These are phyloP conservation scores for Delphinus delphis DNA, from an alignment of 2,113 vertebrate species.

Conservation along the genomic window DNA sequence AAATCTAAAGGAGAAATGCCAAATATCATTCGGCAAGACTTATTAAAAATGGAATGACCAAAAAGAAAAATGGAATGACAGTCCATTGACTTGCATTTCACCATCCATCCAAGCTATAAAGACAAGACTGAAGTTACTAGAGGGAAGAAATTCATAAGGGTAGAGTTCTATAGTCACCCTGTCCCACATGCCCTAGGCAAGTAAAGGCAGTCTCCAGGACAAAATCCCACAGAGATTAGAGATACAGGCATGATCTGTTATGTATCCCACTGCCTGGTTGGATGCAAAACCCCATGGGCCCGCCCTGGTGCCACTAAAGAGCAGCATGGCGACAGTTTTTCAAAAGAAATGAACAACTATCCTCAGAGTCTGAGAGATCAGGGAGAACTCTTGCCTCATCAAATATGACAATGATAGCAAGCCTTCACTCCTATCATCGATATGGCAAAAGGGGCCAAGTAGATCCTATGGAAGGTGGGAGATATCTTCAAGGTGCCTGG, in stretches of 20 bases:
- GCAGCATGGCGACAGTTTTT: not conserved
- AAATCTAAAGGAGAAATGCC: not conserved
- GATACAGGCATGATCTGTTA: not conserved
- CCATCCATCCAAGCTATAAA: not conserved
- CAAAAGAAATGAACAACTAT: not conserved
- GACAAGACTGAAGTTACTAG: not conserved
- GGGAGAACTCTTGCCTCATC: not conserved
- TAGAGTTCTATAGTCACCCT: not conserved
- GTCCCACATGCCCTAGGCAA: not conserved
- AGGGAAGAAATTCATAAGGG: not conserved
- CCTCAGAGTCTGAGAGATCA: not conserved
- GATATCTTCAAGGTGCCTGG: not conserved
- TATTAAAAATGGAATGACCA: not conserved
- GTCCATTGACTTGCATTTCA: not conserved
- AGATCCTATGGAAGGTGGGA: not conserved
- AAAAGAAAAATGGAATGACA: not conserved
- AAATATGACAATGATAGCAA: not conserved
- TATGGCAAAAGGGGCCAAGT: not conserved
- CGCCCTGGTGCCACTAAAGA: not conserved
- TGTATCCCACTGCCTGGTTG: not conserved
- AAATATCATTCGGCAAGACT: not conserved
- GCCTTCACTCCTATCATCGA: not conserved
- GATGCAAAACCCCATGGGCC: not conserved
- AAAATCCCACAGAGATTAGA: not conserved
- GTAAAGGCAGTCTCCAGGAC: not conserved